phyloP scores from a whole-genome alignment of 2,113 vertebrate species.

The Actenoides hombroni region DNA sequence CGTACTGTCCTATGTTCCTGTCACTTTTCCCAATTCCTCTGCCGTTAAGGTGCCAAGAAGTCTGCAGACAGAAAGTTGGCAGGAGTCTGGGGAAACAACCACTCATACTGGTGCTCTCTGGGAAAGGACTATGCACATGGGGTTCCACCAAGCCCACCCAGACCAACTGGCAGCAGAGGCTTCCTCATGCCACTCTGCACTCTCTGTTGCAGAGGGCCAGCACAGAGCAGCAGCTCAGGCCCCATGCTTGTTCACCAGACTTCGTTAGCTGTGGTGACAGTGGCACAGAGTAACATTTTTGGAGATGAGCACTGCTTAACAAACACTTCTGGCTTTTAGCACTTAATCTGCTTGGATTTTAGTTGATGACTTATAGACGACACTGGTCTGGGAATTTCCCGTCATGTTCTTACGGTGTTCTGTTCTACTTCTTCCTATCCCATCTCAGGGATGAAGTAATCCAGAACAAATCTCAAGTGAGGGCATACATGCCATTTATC shows the following conservation, averaged over 20 bases:
- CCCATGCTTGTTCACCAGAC: not conserved
- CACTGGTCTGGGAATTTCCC: not conserved
- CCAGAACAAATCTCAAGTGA: not conserved
- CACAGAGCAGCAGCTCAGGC: not conserved
- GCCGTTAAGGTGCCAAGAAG: not conserved
- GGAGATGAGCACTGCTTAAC: not conserved
- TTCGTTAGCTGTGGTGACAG: not conserved
- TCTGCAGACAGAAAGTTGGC: conserved; percentile 17
- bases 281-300: not conserved
- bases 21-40: conserved; percentile 14
- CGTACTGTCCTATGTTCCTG: not conserved
- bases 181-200: not conserved
- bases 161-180: not conserved
- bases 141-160: not conserved
- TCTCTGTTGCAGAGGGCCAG: not conserved
- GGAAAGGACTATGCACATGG: fast-evolving
- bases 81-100: not conserved
- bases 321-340: not conserved
- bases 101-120: not conserved
- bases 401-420: not conserved
- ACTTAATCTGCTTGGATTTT: not conserved
- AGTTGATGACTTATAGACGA: not conserved
- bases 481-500: not conserved
- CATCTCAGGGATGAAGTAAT: not conserved
- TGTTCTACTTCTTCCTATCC: not conserved